Conservation (phyloP, 1,140 invertebrate genomes). For the Aphis gossypii region DNA sequence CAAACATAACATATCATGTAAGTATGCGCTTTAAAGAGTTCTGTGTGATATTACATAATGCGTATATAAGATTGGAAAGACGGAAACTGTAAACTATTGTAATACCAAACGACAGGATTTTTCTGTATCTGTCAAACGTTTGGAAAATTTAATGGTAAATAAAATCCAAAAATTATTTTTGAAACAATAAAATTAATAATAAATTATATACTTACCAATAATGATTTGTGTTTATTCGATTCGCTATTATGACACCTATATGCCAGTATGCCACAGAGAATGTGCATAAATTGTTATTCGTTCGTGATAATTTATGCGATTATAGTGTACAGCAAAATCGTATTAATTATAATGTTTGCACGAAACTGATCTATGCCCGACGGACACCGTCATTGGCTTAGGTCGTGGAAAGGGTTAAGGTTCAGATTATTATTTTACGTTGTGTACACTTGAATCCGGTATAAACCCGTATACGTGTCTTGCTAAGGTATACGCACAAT, state of each 20-base stretch:
- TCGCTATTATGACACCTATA: background rate
- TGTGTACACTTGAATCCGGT: background rate
- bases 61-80: background rate
- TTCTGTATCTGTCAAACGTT: background rate
- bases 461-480: background rate
- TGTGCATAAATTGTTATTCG: background rate
- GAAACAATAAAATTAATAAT: background rate
- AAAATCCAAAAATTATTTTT: background rate
- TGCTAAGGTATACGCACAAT: background rate
- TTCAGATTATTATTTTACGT: slow-evolving; percentile 26
- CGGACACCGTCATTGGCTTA: slow-evolving; percentile 5
- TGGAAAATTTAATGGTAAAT: background rate
- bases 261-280: background rate
- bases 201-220: background rate
- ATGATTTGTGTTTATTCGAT: background rate
- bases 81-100: no score
- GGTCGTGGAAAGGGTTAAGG: slow-evolving; percentile 19
- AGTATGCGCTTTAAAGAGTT: background rate
- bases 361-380: slow-evolving; percentile 16
- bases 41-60: background rate
- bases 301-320: slow-evolving; percentile 12
- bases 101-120: background rate
- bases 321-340: background rate
- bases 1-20: background rate
- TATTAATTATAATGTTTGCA: slow-evolving; percentile 43